Percentiles rank a stretch among this genome's conserved stretches.
Evolutionary conservation across 2,113 vertebrate genomes (phyloP).

Genomic region (Triplophysa tibetana): DNA sequence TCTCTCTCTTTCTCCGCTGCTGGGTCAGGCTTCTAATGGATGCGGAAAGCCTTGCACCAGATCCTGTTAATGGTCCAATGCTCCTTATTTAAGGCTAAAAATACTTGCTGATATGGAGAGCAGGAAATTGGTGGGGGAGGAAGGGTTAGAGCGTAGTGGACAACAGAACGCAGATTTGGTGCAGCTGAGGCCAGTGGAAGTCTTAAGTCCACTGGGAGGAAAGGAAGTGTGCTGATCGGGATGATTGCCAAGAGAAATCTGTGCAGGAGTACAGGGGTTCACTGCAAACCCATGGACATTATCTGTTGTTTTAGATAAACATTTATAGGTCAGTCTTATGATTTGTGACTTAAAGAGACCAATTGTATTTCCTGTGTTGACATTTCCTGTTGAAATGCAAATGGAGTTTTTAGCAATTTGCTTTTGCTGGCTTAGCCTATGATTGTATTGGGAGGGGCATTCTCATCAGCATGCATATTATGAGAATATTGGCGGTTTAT

Average conservation of each 20-base stretch:
- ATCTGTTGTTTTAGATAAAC: constrained; percentile 8
- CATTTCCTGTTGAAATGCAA: no score
- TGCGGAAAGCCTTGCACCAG: constrained; percentile 48
- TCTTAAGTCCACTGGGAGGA: neutral
- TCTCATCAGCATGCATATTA: no score
- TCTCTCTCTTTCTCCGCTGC: constrained; percentile 20
- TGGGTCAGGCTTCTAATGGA: constrained; percentile 62
- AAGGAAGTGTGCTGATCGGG: constrained; percentile 28
- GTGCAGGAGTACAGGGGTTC: neutral
- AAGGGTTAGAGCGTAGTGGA: neutral
- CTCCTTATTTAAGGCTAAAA: constrained; percentile 64
- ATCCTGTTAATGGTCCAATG: constrained; percentile 56
- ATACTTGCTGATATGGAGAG: constrained; percentile 50
- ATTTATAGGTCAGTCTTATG: neutral
- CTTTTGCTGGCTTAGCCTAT: no score
- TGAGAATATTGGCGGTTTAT: no score
- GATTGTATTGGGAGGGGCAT: no score
- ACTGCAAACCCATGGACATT: neutral
- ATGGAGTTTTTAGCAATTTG: no score
- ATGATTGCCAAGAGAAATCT: constrained; percentile 8
- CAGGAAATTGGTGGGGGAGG: constrained; percentile 23
- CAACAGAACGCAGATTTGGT: constrained; percentile 45
- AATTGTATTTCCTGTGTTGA: no score
- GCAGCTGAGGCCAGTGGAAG: constrained; percentile 43
- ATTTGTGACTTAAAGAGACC: no score